Evolutionary conservation across 2,888 invertebrate genomes (phyloP).

Genomic region (Norana najaformis): DNA sequence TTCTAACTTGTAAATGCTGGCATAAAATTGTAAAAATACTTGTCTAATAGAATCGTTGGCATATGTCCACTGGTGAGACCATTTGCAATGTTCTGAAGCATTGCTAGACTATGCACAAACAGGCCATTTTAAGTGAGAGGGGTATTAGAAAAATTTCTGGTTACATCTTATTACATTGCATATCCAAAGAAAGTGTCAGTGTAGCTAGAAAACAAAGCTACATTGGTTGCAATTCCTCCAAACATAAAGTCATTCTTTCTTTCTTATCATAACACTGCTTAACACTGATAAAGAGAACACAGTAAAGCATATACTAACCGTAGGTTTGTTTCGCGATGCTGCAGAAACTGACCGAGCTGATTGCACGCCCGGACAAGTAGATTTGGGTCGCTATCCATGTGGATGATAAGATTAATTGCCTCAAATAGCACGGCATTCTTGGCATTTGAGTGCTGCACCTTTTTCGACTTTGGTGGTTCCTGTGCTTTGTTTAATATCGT

Average conservation of each 20-base stretch:
- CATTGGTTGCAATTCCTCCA: neutral
- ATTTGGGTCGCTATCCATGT: constrained; percentile 96
- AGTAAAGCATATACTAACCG: constrained; percentile 65
- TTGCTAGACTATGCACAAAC: too few relatives aligned
- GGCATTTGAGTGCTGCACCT: constrained; percentile 99
- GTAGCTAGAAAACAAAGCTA: neutral
- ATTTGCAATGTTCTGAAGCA: too few relatives aligned
- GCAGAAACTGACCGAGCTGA: constrained; percentile 96
- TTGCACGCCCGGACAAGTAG: constrained; percentile 96
- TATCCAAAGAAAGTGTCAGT: neutral
- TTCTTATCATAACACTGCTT: neutral
- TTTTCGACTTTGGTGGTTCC: constrained; percentile 95
- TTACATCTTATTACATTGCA: neutral
- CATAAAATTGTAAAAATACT: neutral
- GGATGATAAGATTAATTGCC: constrained; percentile 98
- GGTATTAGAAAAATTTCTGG: neutral
- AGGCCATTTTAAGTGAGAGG: neutral
- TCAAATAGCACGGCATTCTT: constrained; percentile 99
- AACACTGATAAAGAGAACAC: neutral
- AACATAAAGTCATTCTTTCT: too few relatives aligned
- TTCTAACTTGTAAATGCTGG: neutral
- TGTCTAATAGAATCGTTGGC: too few relatives aligned
- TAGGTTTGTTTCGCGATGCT: constrained; percentile 88
- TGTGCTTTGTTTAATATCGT: constrained; percentile 98
- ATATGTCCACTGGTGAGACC: too few relatives aligned